Evolutionary conservation across 2,113 vertebrate species (phyloP).

Genomic region (Phaethornis superciliosus): DNA sequence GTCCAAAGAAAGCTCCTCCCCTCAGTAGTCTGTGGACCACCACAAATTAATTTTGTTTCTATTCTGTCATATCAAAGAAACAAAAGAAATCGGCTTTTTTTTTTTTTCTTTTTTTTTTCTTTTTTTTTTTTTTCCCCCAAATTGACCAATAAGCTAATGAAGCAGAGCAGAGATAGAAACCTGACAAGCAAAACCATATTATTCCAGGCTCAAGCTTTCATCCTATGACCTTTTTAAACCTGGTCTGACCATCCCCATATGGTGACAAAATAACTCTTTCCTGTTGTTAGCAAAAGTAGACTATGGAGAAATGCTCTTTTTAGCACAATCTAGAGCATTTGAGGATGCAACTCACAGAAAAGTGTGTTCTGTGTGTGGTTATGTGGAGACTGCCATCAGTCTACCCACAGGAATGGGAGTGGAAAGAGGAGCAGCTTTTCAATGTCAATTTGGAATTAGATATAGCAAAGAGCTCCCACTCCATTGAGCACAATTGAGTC

Average conservation of each 20-base stretch:
- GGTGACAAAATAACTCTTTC: neutral
- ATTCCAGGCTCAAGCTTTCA: neutral
- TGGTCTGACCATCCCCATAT: neutral
- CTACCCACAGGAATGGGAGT: accelerated
- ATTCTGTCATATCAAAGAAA: neutral
- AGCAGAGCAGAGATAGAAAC: neutral
- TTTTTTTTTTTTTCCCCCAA: neutral
- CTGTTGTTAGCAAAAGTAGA: neutral
- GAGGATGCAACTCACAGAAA: neutral
- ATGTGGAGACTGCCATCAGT: neutral
- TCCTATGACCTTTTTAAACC: neutral
- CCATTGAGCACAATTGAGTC: neutral
- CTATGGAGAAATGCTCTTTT: neutral
- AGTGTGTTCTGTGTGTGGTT: neutral
- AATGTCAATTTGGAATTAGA: neutral
- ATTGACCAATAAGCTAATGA: neutral
- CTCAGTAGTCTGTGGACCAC: neutral
- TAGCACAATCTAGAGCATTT: neutral
- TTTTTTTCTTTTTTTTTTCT: too few relatives aligned
- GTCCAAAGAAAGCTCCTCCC: neutral
- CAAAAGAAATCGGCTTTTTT: neutral
- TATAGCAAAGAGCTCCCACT: neutral
- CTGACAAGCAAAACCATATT: neutral
- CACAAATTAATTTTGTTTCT: neutral
- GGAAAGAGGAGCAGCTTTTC: neutral